phyloP scores from a whole-genome alignment of 1,140 invertebrate genomes.

The Caenorhabditis elegans region WBcel235 BX284605.5:18785501-18786000 shows the following conservation, averaged over 20 bases:
- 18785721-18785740: not conserved
- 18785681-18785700: not conserved
- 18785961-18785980: too few relatives aligned
- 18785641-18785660: not conserved
- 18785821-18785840: not conserved
- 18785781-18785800: not conserved
- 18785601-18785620: not conserved
- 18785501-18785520: too few relatives aligned
- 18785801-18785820: not conserved
- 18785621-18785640: not conserved
- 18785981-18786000: too few relatives aligned
- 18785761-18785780: not conserved
- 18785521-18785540: not conserved
- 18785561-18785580: not conserved
- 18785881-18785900: too few relatives aligned
- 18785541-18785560: not conserved
- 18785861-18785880: too few relatives aligned
- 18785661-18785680: not conserved
- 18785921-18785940: too few relatives aligned
- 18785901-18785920: too few relatives aligned
- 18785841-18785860: not conserved
- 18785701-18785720: not conserved
- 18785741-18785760: not conserved
- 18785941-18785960: too few relatives aligned
- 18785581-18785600: not conserved